Base-by-base conservation (phyloP, 2,797 vertebrate species). In the Prunella strophiata region DNA sequence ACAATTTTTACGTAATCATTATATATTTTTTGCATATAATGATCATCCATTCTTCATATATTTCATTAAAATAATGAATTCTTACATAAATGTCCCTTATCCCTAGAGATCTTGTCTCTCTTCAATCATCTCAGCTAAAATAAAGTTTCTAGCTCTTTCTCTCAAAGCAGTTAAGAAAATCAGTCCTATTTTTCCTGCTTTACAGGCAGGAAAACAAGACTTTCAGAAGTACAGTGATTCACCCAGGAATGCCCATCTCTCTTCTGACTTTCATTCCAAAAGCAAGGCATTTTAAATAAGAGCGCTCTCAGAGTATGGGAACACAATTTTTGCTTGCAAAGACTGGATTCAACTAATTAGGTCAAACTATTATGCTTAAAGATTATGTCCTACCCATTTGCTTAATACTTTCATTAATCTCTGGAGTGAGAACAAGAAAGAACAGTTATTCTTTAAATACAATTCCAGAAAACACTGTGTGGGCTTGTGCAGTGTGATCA, bases 391-490 rank as follows among this genome's bases (percentile, higher is more conserved):
- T 96, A 90, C 85, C 74, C 78, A 83, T 78, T 96, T 92, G 73
- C 68, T 68, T 90, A 96, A 95, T 88, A 94, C 92, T 91, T 94
- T 26, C 91, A 94, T 87, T 93, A 93, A 96, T 90, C 89, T 94
- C 61, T 88, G 40, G 34, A 93, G 80, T 77, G 85, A 93, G 85
- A 88, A 91, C 38, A 91, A 77, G 89, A 95, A 91, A 86, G 94
- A 96, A 91, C 61, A 93, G 77, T 79, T 91, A 95, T 81, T 96
- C 80, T 91, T 90, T 82, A 94, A 95, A 85, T 71, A 90, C 77
- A 94, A 77, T 95, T 88, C 77, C 94, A 96, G 91, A 96, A 96
- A 96, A 85, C 74, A 88, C 91, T 93, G 91, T 42, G 94, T 96
- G 85, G 89, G 91, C 57, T 90, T 95, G 74, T 94, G 88, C 80